Conservation (phyloP, 2,113 vertebrate genomes). For the Puma concolor region DNA sequence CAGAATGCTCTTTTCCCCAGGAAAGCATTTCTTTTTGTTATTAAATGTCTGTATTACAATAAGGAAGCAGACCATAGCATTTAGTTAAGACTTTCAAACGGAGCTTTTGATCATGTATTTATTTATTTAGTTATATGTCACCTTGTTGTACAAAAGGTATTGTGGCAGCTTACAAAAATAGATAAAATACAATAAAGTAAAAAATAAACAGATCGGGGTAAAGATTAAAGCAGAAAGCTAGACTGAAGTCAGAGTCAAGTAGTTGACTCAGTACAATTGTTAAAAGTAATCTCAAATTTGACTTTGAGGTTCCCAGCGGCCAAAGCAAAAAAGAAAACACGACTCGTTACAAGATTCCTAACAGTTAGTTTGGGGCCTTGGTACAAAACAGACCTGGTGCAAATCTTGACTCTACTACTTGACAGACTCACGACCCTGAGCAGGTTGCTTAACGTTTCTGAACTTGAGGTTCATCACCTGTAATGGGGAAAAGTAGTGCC, state of each 20-base stretch:
- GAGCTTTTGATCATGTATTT: constrained; percentile 57
- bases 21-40: not conserved
- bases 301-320: constrained; percentile 1
- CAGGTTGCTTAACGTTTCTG: not conserved
- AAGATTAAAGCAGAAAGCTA: constrained; percentile 36
- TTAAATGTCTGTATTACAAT: not conserved
- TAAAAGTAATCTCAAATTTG: constrained; percentile 15
- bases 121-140: constrained; percentile 63
- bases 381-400: not conserved
- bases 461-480: not conserved
- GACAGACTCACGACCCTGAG: not conserved
- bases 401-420: not conserved
- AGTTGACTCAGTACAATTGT: constrained; percentile 7
- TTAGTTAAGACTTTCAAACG: constrained; percentile 3
- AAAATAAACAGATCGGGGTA: constrained; percentile 25
- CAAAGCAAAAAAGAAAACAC: constrained; percentile 44
- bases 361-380: not conserved
- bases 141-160: constrained; percentile 37
- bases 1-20: not conserved
- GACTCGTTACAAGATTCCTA: constrained; percentile 36
- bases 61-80: not conserved
- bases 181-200: constrained; percentile 48
- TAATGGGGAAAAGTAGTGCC: not conserved
- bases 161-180: constrained; percentile 66
- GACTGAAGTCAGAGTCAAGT: not conserved